Evolutionary conservation across 1,140 invertebrate species (phyloP).

Genomic region (Sinella curviseta): DNA sequence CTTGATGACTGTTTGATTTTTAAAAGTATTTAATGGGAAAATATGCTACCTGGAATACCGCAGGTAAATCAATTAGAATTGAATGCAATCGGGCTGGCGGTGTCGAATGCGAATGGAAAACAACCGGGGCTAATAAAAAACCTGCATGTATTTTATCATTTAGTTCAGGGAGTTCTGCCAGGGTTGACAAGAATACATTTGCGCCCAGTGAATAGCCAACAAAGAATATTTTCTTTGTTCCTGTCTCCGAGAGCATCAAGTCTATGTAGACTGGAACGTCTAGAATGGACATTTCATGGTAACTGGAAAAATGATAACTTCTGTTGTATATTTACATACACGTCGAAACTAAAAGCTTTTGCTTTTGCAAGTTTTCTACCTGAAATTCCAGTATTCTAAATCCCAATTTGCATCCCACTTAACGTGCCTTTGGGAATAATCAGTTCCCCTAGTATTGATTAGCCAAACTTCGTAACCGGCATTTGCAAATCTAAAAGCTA

Average conservation of each 20-base stretch:
- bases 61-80: conserved; percentile 48
- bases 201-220: not conserved
- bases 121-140: not conserved
- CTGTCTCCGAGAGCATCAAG: not conserved
- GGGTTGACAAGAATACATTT: not conserved
- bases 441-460: conserved; percentile 60
- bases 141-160: not conserved
- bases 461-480: conserved; percentile 56
- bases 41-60: conserved; percentile 44
- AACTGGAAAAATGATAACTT: conserved; percentile 1
- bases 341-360: not conserved
- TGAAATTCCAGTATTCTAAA: conserved; percentile 48
- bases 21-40: conserved; percentile 25
- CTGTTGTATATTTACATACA: not conserved
- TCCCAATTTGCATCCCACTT: conserved; percentile 31
- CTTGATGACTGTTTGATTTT: not conserved
- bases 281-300: not conserved
- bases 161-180: not conserved
- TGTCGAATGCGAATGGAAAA: not conserved
- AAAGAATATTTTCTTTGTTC: not conserved
- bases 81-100: conserved; percentile 26
- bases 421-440: conserved; percentile 54
- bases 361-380: too few species aligned
- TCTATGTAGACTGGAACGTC: not conserved
- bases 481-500: not conserved